Evolutionary conservation across 53 echinoderm and acorn worm species (phyloP), one percentile per base, ranked within the genome.

Genomic region (Zoroaster sp.): DNA sequence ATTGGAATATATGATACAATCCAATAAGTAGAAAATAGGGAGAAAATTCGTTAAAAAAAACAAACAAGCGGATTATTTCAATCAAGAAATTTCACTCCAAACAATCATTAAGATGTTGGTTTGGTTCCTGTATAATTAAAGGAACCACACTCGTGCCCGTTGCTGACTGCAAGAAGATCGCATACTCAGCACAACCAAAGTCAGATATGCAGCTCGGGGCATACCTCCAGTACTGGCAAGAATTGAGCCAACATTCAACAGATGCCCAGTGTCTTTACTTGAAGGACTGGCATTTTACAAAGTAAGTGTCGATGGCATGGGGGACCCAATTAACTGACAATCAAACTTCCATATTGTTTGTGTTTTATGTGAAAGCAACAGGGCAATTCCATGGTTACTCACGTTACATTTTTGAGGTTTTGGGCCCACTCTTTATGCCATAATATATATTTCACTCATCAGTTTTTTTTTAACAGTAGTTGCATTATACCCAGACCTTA

Each of bases 221-320:
- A 35, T 99, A 88, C 63, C 45, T 96, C 5, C 25, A 42, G 0
- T 95, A 96, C 88, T 99, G 95, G 99, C 75, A 86, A 51, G 63
- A 82, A 20, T 89, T 91, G 12, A 74, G 49, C 31, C 42, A 73
- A 32, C 86, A 80, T 45, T 73, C 91, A 34, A 12, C 23, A n/a
- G 36, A 92, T 5, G 38, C 75, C 33, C 78, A 83, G 17, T 96
- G 99, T 47, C 88, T 99, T 7, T 99, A 99, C 45, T 93, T 99
- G 78, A 99, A 99, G 71, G 99, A 99, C 67, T 96, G 96, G 99
- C 99, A 99, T 85, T 99, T 99, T 66, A 90, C 72, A 38, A 93
- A 83, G 95, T 94, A 83, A 69, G 82, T 73, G 25, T 25, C 8
- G 25, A 25, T 13, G 11, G 33, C 7, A 69, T 13, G 69, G 11